phyloP scores from a whole-genome alignment of 37 sponge, comb jelly and placozoan species.

The Beroe forskalii region DNA sequence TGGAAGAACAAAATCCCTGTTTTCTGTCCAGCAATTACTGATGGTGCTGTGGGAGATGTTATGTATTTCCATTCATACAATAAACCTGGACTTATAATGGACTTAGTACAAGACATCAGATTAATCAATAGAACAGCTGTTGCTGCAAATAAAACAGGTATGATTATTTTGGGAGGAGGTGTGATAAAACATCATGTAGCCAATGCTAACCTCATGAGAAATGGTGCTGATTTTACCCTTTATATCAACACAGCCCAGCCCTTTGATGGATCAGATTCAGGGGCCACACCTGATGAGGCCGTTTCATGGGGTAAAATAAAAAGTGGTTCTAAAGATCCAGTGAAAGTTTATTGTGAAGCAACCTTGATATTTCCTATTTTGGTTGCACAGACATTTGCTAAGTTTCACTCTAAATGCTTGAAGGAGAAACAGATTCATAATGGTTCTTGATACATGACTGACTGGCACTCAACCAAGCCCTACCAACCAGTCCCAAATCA shows the following conservation, averaged over 20 bases:
- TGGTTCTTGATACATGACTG: not conserved
- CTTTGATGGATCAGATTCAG: slow-evolving; percentile 98
- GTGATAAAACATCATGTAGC: slow-evolving; percentile 97
- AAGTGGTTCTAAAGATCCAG: slow-evolving; percentile 65
- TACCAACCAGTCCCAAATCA: too few relatives aligned
- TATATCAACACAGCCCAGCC: slow-evolving; percentile 96
- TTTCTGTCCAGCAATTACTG: slow-evolving; percentile 96
- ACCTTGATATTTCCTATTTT: slow-evolving; percentile 86
- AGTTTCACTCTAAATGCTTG: not conserved
- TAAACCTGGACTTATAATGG: slow-evolving; percentile 88
- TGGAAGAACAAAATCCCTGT: slow-evolving; percentile 98
- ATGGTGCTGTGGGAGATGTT: slow-evolving; percentile 95
- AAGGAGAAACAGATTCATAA: not conserved
- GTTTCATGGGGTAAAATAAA: slow-evolving; percentile 99
- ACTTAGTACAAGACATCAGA: slow-evolving; percentile 91
- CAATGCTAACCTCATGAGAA: slow-evolving; percentile 98
- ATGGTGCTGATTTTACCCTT: slow-evolving; percentile 96
- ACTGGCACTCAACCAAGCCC: too few relatives aligned
- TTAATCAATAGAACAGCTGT: slow-evolving; percentile 80
- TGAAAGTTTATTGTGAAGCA: slow-evolving; percentile 78
- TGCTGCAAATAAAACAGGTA: slow-evolving; percentile 84
- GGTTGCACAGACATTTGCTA: slow-evolving; percentile 93
- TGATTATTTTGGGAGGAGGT: slow-evolving; percentile 97
- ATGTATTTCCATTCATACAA: slow-evolving; percentile 92
- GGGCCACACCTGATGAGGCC: slow-evolving; percentile 97